Evolutionary conservation across 2,113 vertebrate genomes (phyloP).

Genomic region (Natator depressus): DNA sequence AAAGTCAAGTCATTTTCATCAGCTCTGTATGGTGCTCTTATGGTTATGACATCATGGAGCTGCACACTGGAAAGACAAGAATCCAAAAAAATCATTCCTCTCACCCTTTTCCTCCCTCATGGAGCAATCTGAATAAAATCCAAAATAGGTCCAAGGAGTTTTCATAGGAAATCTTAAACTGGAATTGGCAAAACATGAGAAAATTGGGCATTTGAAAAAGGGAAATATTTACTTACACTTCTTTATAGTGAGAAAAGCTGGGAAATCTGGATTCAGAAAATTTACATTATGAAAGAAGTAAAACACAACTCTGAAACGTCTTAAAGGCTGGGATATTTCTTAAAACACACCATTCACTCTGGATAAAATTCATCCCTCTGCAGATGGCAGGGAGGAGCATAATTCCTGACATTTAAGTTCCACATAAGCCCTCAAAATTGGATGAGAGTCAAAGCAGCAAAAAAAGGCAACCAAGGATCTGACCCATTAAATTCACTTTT

Average conservation of each 20-base stretch:
- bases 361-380: background rate
- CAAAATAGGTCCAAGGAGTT: background rate
- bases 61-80: background rate
- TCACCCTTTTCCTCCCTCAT: background rate
- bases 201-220: background rate
- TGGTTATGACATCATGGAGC: background rate
- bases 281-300: background rate
- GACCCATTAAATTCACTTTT: background rate
- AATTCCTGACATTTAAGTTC: background rate
- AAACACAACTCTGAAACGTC: constrained; percentile 22
- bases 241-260: background rate
- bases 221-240: constrained; percentile 12
- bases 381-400: background rate
- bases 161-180: background rate
- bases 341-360: background rate
- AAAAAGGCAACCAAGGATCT: background rate
- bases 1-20: background rate
- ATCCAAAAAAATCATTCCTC: background rate
- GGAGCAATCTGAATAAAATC: background rate
- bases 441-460: background rate
- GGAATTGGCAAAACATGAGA: background rate
- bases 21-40: background rate
- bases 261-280: background rate
- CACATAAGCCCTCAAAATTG: background rate
- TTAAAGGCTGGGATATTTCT: background rate